Conservation (phyloP, 2,888 invertebrate species). For the Hemaris fuciformis region DNA sequence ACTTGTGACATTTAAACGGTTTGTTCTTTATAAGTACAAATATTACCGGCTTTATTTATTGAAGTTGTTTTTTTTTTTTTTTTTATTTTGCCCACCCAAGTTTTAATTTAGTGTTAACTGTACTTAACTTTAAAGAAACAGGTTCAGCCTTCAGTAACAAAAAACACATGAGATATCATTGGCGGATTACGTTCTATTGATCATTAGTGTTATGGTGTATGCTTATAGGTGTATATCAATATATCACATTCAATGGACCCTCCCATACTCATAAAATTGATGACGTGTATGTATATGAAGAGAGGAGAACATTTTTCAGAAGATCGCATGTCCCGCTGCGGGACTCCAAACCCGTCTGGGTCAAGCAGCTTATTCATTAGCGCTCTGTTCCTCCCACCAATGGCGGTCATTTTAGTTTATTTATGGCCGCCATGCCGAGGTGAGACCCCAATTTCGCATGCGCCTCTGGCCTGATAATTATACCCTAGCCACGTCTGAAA, state of each 20-base stretch:
- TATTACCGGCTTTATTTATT: too few species aligned
- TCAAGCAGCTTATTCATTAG: slow-evolving; percentile 71
- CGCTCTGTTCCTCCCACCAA: slow-evolving; percentile 71
- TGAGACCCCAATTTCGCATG: slow-evolving; percentile 81
- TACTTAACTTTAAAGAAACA: neutral
- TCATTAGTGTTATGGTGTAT: neutral
- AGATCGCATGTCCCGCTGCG: neutral
- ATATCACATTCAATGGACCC: slow-evolving; percentile 12
- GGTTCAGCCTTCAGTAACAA: slow-evolving; percentile 20
- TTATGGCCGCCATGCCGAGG: slow-evolving; percentile 73
- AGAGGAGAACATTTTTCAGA: slow-evolving; percentile 3
- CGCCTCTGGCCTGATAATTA: slow-evolving; percentile 76
- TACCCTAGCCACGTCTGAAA: slow-evolving; percentile 71
- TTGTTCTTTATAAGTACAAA: too few species aligned
- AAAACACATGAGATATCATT: too few species aligned
- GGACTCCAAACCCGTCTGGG: slow-evolving; percentile 24
- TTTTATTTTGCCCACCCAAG: too few species aligned
- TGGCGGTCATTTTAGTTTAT: slow-evolving; percentile 76
- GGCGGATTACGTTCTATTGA: too few species aligned
- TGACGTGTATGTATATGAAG: neutral
- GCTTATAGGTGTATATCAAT: neutral
- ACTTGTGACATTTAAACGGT: too few species aligned
- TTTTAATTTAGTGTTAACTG: neutral
- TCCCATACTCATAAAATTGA: slow-evolving; percentile 13
- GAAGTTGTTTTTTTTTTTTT: too few species aligned